Evolutionary conservation across 2,797 vertebrate genomes (phyloP).

Genomic region (Crenuchus spilurus): DNA sequence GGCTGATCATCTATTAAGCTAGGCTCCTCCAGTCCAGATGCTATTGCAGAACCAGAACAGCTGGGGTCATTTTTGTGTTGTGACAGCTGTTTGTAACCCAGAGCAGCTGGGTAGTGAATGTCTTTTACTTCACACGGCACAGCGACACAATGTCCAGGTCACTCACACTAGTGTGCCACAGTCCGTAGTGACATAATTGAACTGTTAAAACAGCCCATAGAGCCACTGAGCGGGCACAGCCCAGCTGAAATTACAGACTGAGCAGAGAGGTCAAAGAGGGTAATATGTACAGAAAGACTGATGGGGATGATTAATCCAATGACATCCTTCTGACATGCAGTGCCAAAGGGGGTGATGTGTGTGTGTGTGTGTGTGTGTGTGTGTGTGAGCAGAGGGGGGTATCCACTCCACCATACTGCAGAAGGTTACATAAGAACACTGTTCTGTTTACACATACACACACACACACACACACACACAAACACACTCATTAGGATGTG

Average conservation of each 20-base stretch:
- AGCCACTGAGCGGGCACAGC: neutral
- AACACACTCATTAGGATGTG: no score
- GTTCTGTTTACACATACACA: slow-evolving; percentile 47
- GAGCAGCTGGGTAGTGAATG: slow-evolving; percentile 57
- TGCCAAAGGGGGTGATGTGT: slow-evolving; percentile 39
- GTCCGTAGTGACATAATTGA: slow-evolving; percentile 28
- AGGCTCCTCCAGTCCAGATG: neutral
- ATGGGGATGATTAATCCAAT: slow-evolving; percentile 24
- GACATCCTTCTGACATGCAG: slow-evolving; percentile 36
- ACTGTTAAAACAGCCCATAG: neutral
- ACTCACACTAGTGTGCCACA: slow-evolving; percentile 37
- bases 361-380: no score
- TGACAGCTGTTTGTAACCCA: slow-evolving; percentile 66
- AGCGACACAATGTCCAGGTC: slow-evolving; percentile 11
- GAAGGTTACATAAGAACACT: slow-evolving; percentile 58
- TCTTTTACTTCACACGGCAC: slow-evolving; percentile 39
- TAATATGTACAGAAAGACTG: neutral
- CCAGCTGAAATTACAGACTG: slow-evolving; percentile 18
- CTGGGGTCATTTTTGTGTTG: slow-evolving; percentile 59
- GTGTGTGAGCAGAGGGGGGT: neutral
- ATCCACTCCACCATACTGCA: slow-evolving; percentile 35
- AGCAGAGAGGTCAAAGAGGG: neutral
- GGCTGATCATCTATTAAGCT: neutral
- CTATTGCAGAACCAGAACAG: neutral
- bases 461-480: slow-evolving; percentile 10